Evolutionary conservation across 37 sponge, comb jelly and placozoan species (phyloP), one percentile per base, ranked within the genome.

Genomic region (Aphrocallistes beatrix): DNA sequence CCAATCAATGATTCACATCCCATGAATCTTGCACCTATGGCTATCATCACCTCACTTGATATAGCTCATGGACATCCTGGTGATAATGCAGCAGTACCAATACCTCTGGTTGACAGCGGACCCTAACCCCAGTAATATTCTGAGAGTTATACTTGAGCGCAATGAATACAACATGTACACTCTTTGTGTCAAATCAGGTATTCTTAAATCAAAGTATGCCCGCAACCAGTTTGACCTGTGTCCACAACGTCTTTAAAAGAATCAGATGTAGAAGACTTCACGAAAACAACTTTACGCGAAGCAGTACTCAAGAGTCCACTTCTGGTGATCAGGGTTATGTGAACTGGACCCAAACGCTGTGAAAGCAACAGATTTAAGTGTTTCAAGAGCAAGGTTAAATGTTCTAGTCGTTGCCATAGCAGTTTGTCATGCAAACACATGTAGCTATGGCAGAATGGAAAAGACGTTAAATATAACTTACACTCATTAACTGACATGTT

Each of bases 401-500:
- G 75, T 60, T 60, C 75, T 28, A 32, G 75, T 60, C 75, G 75
- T 60, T 60, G 75, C 21, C 25, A 60, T 60, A 60, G 75, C 75
- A 60, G 75, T 30, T 60, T 60, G 75, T 19, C 75, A 60, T 28
- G 75, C n/a, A 28, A 60, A 28, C 32, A 60, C 28, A 60, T 25
- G 75, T 60, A 60, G n/a, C 75, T 13, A 19, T 19, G 25, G 6
- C 3, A 60, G 75, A 30, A 28, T 13, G 10, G 75, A 30, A 60
- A 60, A 60, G n/a, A 60, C n/a, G 25, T 60, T 30, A 60, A 60
- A 60, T 60, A 60, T 60, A n/a, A n/a, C n/a, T 60, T 1, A 60
- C 10, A 60, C n/a, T 19, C 75, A 60, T 60, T 13, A 60, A 25
- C 75, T 60, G 75, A 6, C 75, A 60, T n/a, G n/a, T n/a, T n/a